Percentiles rank a stretch among this genome's conserved stretches.
phyloP scores from a whole-genome alignment of 2,888 invertebrate genomes.

The Phragmatobia fuliginosa region DNA sequence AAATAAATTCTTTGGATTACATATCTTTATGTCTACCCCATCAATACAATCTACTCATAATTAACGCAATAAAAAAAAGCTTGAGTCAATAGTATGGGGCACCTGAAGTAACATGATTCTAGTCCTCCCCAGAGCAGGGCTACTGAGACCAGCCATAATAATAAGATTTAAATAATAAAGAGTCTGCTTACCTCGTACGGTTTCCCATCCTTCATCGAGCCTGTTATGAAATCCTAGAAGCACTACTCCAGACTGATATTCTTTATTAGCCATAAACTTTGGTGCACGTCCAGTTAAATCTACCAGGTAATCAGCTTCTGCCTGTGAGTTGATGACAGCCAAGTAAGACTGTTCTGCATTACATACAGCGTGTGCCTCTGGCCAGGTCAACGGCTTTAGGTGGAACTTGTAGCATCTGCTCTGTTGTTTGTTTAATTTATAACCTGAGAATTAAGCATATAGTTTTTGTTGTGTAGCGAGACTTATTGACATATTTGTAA shows the following conservation, averaged over 20 bases:
- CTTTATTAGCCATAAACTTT: slow-evolving; percentile 3
- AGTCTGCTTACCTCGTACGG: slow-evolving; percentile 59
- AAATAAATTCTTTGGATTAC: too few species aligned
- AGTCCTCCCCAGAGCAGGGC: too few species aligned
- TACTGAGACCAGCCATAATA: background rate
- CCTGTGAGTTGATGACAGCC: slow-evolving; percentile 63
- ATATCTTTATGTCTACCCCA: too few species aligned
- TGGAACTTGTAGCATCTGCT: slow-evolving; percentile 76
- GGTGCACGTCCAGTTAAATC: slow-evolving; percentile 17
- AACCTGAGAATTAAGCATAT: slow-evolving; percentile 57
- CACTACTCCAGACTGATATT: slow-evolving; percentile 31
- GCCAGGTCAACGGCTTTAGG: slow-evolving; percentile 64
- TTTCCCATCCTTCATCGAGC: slow-evolving; percentile 55
- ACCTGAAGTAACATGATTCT: too few species aligned
- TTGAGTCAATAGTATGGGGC: too few species aligned
- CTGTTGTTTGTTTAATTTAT: slow-evolving; percentile 53
- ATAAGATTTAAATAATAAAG: background rate
- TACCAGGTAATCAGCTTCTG: slow-evolving; percentile 35
- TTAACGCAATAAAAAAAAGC: too few species aligned
- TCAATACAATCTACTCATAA: too few species aligned
- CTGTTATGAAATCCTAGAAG: slow-evolving; percentile 59
- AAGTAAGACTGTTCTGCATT: slow-evolving; percentile 67
- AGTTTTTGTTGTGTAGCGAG: too few species aligned
- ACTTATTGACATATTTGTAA: too few species aligned
- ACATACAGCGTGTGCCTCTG: slow-evolving; percentile 66